Evolutionary conservation across 2,888 invertebrate species (phyloP), one percentile per base, ranked within the genome.

Genomic region (Eupsilia transversa): DNA sequence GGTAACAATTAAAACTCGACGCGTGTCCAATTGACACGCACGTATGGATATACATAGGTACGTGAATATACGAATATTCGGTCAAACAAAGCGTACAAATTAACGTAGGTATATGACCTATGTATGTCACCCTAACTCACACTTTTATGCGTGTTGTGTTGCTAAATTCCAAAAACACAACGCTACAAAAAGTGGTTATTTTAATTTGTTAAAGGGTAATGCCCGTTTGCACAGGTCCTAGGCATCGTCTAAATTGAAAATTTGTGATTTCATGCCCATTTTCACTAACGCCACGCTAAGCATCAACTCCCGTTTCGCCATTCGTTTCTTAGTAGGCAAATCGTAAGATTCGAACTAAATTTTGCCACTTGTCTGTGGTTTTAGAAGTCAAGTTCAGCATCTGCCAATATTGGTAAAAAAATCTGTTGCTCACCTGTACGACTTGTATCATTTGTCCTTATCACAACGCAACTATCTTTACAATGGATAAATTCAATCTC

Each of bases 1-100:
- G 70, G 67, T 64, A 71, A 81, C 70, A 82, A 85, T 82, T 85
- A 77, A 77, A 82, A 82, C 64, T 66, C 43, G 61, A 65, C 57
- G 54, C 61, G 57, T 69, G 65, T 85, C 71, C 71, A 66, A 66
- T 73, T 69, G 46, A 68, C 80, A 69, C 67, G 54, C 57, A 72
- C 38, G 33, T 74, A n/a, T n/a, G 27, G 5, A 66, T 46, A 63
- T 57, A 57, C n/a, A 17, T 57, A 76, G 17, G 14, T 63, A 76
- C 23, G 14, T 63, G 35, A 43, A 10, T 7, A 23, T 38, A 57
- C n/a, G 43, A 56, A 57, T 60, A 60, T 59, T 43, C 41, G 23
- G 33, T 43, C 23, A 63, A 74, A 69, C 57, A 81, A 65, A 69
- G 35, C 67, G 38, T 81, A 12, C 46, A 80, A 63, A 56, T 63